These are phyloP conservation scores for Drosophila flavopinicola DNA, from an alignment of 2,888 invertebrate species.

Conservation along the genomic window DNA sequence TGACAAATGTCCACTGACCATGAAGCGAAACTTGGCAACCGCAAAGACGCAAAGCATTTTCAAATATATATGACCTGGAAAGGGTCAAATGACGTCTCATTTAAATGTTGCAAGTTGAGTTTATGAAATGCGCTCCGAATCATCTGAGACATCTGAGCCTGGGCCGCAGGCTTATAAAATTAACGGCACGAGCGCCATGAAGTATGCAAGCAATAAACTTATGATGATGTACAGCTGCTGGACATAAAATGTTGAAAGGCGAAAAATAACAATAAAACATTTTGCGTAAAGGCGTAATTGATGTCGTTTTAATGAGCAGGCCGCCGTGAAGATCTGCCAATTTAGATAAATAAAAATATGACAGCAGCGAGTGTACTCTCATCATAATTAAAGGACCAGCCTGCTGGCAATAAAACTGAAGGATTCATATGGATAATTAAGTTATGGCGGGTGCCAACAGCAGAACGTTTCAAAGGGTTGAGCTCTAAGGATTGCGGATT, in stretches of 20 bases:
- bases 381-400: conserved; percentile 67
- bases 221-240: conserved; percentile 65
- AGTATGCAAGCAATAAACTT: conserved; percentile 67
- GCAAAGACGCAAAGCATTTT: conserved; percentile 25
- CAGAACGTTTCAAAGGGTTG: conserved; percentile 37
- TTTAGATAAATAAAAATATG: conserved; percentile 77
- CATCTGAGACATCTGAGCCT: conserved; percentile 20
- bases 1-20: conserved; percentile 43
- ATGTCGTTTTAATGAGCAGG: conserved; percentile 67
- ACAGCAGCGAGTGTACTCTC: conserved; percentile 76
- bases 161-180: conserved; percentile 34
- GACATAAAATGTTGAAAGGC: conserved; percentile 61
- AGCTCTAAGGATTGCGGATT: conserved; percentile 22
- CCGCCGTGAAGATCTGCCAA: conserved; percentile 67
- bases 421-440: conserved; percentile 78
- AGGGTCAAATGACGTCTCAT: conserved; percentile 4
- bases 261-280: conserved; percentile 63
- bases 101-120: conserved; percentile 26
- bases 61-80: not conserved
- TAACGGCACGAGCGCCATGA: conserved; percentile 47
- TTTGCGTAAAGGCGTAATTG: conserved; percentile 37
- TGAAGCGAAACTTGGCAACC: conserved; percentile 26
- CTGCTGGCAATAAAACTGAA: conserved; percentile 61
- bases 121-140: conserved; percentile 5
- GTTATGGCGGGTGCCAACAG: conserved; percentile 71